A percentile compares a stretch with the other conserved stretches of the same genome.
Conservation (phyloP, 2,113 vertebrate genomes). For the Geococcyx californianus region DNA sequence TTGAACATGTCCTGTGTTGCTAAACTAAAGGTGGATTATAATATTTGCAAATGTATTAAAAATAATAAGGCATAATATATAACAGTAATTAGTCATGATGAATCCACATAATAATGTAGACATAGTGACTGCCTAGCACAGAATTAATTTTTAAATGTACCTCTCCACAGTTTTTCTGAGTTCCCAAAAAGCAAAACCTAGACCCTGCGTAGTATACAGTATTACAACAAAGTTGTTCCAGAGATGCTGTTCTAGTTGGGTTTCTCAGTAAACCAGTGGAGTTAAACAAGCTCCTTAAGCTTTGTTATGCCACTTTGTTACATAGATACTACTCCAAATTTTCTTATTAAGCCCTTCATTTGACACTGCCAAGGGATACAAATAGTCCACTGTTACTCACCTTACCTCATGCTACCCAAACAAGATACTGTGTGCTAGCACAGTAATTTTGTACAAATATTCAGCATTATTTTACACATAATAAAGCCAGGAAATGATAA, state of each 20-base stretch:
- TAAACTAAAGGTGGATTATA: not conserved
- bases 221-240: not conserved
- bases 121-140: not conserved
- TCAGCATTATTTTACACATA: not conserved
- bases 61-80: not conserved
- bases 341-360: not conserved
- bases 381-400: not conserved
- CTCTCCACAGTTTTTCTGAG: not conserved
- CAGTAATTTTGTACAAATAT: not conserved
- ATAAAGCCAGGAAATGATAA: not conserved
- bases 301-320: not conserved
- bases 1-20: not conserved
- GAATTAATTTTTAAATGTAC: not conserved
- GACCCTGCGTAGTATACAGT: not conserved
- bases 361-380: not conserved
- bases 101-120: not conserved
- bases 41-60: not conserved
- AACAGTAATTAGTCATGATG: not conserved
- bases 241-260: not conserved
- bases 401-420: not conserved
- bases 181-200: not conserved
- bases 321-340: not conserved
- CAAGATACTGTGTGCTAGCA: not conserved
- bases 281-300: not conserved
- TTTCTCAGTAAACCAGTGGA: not conserved